A percentile compares a stretch with the other conserved stretches of the same genome.
Evolutionary conservation across 2,797 vertebrate species (phyloP).

Genomic region (Brachyalestes nurse): DNA sequence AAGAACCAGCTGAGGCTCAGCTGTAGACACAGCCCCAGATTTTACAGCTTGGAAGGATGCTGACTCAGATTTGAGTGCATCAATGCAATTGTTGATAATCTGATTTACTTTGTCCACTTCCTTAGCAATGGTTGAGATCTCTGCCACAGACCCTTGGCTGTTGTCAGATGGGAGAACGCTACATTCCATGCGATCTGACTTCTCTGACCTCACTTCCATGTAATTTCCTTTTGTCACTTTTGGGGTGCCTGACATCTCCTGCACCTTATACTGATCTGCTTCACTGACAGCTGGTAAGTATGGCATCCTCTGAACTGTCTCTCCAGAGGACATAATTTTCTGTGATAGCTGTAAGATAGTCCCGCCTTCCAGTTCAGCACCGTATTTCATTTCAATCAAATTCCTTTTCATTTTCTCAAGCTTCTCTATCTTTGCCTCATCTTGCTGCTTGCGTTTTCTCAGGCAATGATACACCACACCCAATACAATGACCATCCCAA

Average conservation of each 20-base stretch:
- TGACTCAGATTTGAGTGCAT: conserved; percentile 97
- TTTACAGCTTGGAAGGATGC: conserved; percentile 90
- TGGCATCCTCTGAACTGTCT: conserved; percentile 87
- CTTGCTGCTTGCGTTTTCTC: conserved; percentile 73
- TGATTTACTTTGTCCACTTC: conserved; percentile 99
- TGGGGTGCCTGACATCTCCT: conserved; percentile 89
- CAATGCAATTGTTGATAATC: conserved; percentile 99
- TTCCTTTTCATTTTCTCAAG: conserved; percentile 89
- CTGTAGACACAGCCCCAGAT: conserved; percentile 82
- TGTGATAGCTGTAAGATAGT: conserved; percentile 86
- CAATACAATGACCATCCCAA: conserved; percentile 93
- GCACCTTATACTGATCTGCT: conserved; percentile 89
- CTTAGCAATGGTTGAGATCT: conserved; percentile 97
- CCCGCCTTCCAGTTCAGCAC: conserved; percentile 82
- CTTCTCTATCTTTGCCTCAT: conserved; percentile 76
- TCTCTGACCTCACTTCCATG: conserved; percentile 92
- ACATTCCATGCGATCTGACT: conserved; percentile 82
- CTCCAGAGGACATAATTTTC: conserved; percentile 83
- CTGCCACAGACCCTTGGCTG: conserved; percentile 89
- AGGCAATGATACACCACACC: conserved; percentile 91
- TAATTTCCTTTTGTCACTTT: conserved; percentile 92
- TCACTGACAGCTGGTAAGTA: conserved; percentile 87
- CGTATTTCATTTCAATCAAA: conserved; percentile 93
- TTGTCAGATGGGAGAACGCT: conserved; percentile 82
- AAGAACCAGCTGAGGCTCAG: conserved; percentile 91